These are phyloP conservation scores for Poeciliopsis retropinna DNA, from an alignment of 2,113 vertebrate species.

Conservation along the genomic window DNA sequence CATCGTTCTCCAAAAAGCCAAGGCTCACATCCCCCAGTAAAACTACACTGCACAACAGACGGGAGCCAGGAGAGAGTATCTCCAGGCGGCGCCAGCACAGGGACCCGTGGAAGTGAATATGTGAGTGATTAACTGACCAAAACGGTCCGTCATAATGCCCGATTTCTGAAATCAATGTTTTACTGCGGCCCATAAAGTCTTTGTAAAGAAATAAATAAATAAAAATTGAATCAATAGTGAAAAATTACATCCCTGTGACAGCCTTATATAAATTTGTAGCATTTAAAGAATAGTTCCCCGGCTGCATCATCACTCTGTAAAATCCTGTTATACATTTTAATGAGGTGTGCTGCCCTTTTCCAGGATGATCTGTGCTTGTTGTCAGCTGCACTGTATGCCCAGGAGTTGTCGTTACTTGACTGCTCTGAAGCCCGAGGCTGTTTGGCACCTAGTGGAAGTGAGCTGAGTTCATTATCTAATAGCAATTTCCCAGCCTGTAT, in stretches of 20 bases:
- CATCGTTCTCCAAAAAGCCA: conserved; percentile 52
- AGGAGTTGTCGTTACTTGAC: conserved; percentile 72
- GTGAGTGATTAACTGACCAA: conserved; percentile 63
- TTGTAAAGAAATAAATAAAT: conserved; percentile 66
- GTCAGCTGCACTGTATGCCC: conserved; percentile 62
- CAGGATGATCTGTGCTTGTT: conserved; percentile 50
- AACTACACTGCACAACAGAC: conserved; percentile 41
- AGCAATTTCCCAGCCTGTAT: conserved; percentile 57
- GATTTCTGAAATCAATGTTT: conserved; percentile 68
- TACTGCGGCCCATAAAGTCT: conserved; percentile 63
- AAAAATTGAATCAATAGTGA: conserved; percentile 58
- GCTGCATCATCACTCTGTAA: conserved; percentile 43
- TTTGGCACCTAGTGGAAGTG: conserved; percentile 67
- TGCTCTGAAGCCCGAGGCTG: conserved; percentile 67
- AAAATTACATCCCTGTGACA: conserved; percentile 48
- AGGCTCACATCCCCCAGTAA: conserved; percentile 42
- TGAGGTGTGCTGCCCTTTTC: conserved; percentile 61
- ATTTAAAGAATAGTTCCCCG: conserved; percentile 41
- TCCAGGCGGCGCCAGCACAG: conserved; percentile 38
- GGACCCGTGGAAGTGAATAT: conserved; percentile 51
- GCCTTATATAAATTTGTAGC: conserved; percentile 37
- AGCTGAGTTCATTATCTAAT: conserved; percentile 73
- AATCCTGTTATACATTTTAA: conserved; percentile 57
- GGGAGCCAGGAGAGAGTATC: conserved; percentile 48
- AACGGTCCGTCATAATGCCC: conserved; percentile 63